Base-by-base conservation (phyloP, 2,113 vertebrate genomes). In the Myotis brandtii region DNA sequence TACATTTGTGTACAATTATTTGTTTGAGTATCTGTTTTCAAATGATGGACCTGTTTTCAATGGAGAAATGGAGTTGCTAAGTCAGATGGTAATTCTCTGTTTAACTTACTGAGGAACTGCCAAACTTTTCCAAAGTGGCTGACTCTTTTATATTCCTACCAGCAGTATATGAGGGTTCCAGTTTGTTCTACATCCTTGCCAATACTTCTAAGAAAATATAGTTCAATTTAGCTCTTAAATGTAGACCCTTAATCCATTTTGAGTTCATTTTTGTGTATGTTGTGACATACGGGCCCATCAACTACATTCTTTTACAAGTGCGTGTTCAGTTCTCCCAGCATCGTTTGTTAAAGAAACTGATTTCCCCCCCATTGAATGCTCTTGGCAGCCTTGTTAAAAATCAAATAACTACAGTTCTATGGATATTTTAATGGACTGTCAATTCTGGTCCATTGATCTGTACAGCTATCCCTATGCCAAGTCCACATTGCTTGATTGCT, bases 21-120 rank as follows among this genome's bases (percentile, higher is more conserved):
- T 69, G 52, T 83, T 69, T 87, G 92, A 93, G n/a, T 52, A 72
- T 81, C 75, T 82, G 92, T 88, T 82, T 92, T 92, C 81, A 85
- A 92, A 85, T 10, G n/a, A 25, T 87, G 40, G 84, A 72, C 32
- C 18, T 81, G n/a, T 62, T 93, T 85, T 69, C 64, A 69, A 11
- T 77, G 70, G 25, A 69, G 50, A n/a, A 77, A 59, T 59, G 80
- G 40, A 85, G 50, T 94, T 85, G 72, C 62, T 94, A 64, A 62
- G 73, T 90, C 72, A 79, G 83, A 70, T 50, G 67, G 50, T 62
- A 40, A 94, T 43, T 85, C 64, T 90, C 25, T 94, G n/a, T 85
- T 90, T 94, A 90, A 83, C 50, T 90, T 70, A n/a, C 14, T 75
- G 18, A 79, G 72, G n/a, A 85, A 50, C n/a, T 70, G 72, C 72